Evolutionary conservation across 2,113 vertebrate species (phyloP), one percentile per base, ranked within the genome.

Genomic region (Phylloscopus trochilus): DNA sequence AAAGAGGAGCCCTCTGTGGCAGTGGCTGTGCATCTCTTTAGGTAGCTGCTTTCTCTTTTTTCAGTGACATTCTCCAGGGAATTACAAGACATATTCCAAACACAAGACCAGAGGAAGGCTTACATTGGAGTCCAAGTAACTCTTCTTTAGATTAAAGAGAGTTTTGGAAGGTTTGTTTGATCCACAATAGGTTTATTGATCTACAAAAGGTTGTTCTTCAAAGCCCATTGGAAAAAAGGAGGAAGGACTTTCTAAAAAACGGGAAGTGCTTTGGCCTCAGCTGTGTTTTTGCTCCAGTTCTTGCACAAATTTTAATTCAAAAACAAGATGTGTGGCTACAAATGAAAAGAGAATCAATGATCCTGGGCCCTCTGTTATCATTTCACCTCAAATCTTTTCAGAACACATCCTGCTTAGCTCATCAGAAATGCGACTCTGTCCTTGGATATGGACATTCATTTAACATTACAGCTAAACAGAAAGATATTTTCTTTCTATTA

Each of bases 1-100:
- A 86, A 73, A 35, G 43, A 56, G 0, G 0, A 1, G 1, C 37
- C 30, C 23, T 44, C 49, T 39, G 27, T 35, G 23, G 39, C 31
- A 28, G 26, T 8, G 2, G 26, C 1, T 2, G 33, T 41, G 24
- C 47, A 30, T 7, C 68, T 28, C 23, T 5, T n/a, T 19, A 47
- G 39, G 41, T 2, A 15, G 60, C 72, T 33, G 9, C 2, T 2
- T 66, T 52, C n/a, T 69, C 20, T 6, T 3, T 3, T 31, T 10
- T 33, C 23, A 51, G 44, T 35, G 58, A 44, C 5, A 7, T 22
- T 39, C 39, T 77, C 47, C 31, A 27, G 43, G 28, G 39, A 66
- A 77, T 39, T 33, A 51, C 24, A 77, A 41, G 28, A 47, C 18
- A 2, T 13, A 46, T 43, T 72, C 39, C 24, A 80, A 89, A 46